Percentiles rank a stretch among this genome's conserved stretches.
Conservation (phyloP, 2,888 invertebrate genomes). For the Chrysolina americana region DNA sequence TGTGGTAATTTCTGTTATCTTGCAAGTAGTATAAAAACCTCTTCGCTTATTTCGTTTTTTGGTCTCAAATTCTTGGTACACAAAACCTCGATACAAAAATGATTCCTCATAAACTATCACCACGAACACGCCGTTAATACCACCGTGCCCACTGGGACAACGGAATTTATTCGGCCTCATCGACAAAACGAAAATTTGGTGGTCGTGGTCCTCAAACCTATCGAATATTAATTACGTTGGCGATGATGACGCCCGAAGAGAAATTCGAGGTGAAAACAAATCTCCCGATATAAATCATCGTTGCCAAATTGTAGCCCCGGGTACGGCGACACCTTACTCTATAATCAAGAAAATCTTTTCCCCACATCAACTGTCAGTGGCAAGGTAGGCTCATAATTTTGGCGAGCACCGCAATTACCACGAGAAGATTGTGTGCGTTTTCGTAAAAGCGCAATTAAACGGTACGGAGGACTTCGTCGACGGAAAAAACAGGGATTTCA, state of each 20-base stretch:
- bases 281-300: conserved; percentile 32
- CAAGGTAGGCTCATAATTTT: conserved; percentile 66
- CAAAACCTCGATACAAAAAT: too few species aligned
- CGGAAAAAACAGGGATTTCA: too few species aligned
- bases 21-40: too few species aligned
- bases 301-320: conserved; percentile 20
- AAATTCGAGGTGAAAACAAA: conserved; percentile 22
- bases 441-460: too few species aligned
- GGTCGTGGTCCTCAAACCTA: conserved; percentile 12
- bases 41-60: too few species aligned
- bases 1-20: too few species aligned
- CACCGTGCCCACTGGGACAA: too few species aligned
- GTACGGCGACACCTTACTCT: conserved; percentile 36
- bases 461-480: too few species aligned
- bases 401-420: conserved; percentile 54
- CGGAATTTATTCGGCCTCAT: neutral
- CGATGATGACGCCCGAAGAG: conserved; percentile 26
- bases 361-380: conserved; percentile 60
- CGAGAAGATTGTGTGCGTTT: conserved; percentile 31
- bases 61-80: too few species aligned
- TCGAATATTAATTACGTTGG: conserved; percentile 12
- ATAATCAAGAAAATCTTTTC: conserved; percentile 54
- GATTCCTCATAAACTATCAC: too few species aligned
- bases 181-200: conserved; percentile 14
- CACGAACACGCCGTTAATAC: too few species aligned